A percentile compares a stretch with the other conserved stretches of the same genome.
phyloP scores from a whole-genome alignment of 1,140 invertebrate species.

The Drosophila cardini region DNA sequence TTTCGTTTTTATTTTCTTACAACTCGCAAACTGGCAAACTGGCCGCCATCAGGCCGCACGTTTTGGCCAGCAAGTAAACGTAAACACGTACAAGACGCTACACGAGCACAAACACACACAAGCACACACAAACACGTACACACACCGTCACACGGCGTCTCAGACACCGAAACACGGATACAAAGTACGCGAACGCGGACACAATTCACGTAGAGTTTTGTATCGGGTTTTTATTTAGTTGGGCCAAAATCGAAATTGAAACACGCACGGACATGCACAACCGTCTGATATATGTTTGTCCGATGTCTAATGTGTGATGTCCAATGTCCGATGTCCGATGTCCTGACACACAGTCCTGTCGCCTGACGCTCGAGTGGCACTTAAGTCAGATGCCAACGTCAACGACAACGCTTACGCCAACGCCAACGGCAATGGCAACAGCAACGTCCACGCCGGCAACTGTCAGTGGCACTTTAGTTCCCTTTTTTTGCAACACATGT shows the following conservation, averaged over 20 bases:
- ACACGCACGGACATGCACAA: constrained; percentile 61
- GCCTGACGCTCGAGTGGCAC: constrained; percentile 42
- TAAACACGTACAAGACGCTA: constrained; percentile 68
- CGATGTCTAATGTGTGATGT: too few relatives aligned
- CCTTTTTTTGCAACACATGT: constrained; percentile 37
- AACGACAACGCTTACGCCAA: constrained; percentile 18
- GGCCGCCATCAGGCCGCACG: constrained; percentile 54
- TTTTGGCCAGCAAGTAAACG: constrained; percentile 45
- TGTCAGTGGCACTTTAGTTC: constrained; percentile 68
- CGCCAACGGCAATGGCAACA: constrained; percentile 15
- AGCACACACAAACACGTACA: background rate
- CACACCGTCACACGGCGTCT: background rate
- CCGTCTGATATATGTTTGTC: constrained; percentile 13
- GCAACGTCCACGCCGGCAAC: constrained; percentile 50
- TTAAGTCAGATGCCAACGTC: constrained; percentile 43
- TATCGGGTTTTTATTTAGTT: constrained; percentile 61
- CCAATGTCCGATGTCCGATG: constrained; percentile 13
- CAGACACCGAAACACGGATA: constrained; percentile 3
- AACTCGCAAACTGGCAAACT: constrained; percentile 1
- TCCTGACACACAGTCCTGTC: constrained; percentile 32
- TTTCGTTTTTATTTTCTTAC: constrained; percentile 64
- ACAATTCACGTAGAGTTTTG: constrained; percentile 60
- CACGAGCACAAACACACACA: constrained; percentile 15
- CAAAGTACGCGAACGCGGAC: constrained; percentile 13
- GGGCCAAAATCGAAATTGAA: constrained; percentile 67